Conservation (phyloP, 2,113 vertebrate species). For the Gorsachius goisagi region DNA sequence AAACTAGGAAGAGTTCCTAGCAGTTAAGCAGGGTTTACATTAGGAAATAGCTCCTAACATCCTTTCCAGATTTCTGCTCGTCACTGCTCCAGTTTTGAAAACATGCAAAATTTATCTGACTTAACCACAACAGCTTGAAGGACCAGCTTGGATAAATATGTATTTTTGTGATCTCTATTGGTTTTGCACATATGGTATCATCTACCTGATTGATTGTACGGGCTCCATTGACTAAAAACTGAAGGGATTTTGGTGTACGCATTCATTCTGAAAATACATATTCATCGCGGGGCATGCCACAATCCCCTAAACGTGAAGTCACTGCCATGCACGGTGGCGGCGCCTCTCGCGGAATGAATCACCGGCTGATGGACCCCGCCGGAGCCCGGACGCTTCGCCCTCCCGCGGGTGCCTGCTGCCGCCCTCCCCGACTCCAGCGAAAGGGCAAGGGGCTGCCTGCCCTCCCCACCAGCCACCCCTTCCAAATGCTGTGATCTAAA, state of each 20-base stretch:
- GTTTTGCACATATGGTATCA: conserved; percentile 59
- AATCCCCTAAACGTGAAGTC: conserved; percentile 35
- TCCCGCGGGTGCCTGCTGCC: neutral
- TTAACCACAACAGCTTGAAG: conserved; percentile 44
- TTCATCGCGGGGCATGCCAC: conserved; percentile 25
- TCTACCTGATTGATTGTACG: conserved; percentile 64
- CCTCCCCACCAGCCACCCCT: neutral
- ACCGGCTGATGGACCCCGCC: neutral
- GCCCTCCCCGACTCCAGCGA: neutral
- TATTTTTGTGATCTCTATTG: conserved; percentile 56
- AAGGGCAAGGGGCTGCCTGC: neutral
- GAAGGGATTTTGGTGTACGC: conserved; percentile 31
- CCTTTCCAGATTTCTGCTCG: neutral
- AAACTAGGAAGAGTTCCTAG: neutral
- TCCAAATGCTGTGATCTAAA: neutral
- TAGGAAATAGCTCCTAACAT: conserved; percentile 17
- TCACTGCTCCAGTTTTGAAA: conserved; percentile 3
- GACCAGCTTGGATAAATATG: conserved; percentile 65
- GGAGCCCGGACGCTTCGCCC: neutral
- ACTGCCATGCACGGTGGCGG: neutral
- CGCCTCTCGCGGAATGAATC: conserved; percentile 13
- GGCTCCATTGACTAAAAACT: conserved; percentile 35
- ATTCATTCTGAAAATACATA: conserved; percentile 49
- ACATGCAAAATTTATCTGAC: conserved; percentile 25
- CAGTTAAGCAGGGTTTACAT: conserved; percentile 16